Percentiles rank a stretch among this genome's conserved stretches.
Conservation (phyloP, 2,888 invertebrate genomes). For the Stenchaetothrips biformis region DNA sequence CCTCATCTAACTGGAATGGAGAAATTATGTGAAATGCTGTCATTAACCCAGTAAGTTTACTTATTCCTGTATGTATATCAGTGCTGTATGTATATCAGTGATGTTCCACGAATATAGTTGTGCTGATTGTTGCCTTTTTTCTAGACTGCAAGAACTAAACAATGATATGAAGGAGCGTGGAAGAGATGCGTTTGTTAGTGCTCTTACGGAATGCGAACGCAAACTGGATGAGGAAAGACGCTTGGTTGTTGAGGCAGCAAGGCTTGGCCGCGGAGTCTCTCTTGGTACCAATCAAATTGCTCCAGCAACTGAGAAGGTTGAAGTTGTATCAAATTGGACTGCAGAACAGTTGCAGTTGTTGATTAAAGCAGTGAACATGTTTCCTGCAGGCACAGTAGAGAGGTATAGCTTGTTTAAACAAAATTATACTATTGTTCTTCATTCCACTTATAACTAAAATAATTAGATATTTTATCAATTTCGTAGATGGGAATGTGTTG, state of each 20-base stretch:
- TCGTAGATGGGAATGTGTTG: slow-evolving; percentile 76
- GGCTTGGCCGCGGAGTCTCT: slow-evolving; percentile 36
- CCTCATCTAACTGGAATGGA: slow-evolving; percentile 87
- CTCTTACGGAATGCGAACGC: slow-evolving; percentile 66
- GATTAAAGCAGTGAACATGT: slow-evolving; percentile 95
- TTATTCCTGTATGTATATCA: neutral
- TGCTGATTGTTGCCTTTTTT: neutral
- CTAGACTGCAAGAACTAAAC: slow-evolving; percentile 65
- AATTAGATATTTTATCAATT: neutral
- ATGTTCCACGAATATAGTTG: no score
- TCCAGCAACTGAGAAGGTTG: slow-evolving; percentile 47
- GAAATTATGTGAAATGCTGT: slow-evolving; percentile 71
- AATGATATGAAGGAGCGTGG: slow-evolving; percentile 50
- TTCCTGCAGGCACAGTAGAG: slow-evolving; percentile 93
- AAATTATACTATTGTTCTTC: neutral
- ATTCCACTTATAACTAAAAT: neutral
- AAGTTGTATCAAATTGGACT: slow-evolving; percentile 66
- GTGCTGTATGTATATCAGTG: neutral
- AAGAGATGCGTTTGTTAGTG: slow-evolving; percentile 59
- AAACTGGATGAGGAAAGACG: slow-evolving; percentile 72
- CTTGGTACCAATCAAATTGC: slow-evolving; percentile 46
- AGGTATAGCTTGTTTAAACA: slow-evolving; percentile 37
- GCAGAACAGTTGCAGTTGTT: slow-evolving; percentile 80
- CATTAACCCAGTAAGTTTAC: slow-evolving; percentile 25
- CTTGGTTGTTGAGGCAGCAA: slow-evolving; percentile 44